Base-by-base conservation (phyloP, 2,888 invertebrate species). In the Fissipunctia ypsillon region DNA sequence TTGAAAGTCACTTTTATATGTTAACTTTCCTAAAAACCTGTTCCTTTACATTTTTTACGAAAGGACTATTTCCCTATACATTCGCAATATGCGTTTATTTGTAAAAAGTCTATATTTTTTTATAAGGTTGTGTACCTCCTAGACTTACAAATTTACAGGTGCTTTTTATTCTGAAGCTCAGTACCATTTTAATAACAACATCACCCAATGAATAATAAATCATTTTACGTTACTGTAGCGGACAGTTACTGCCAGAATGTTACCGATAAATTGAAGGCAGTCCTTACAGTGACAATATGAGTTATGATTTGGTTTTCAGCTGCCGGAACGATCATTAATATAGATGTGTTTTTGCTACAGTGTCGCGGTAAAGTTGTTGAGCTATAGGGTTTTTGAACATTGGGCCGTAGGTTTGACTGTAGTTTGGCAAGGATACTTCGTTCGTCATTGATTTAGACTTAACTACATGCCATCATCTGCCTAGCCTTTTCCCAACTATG, bases 241-340 rank as follows among this genome's bases (percentile, higher is more conserved):
- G 25, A 61, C 73, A 66, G 50, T 22, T 61, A 38, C 54, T 16
- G 56, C 5, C 56, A 4, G 31, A 78, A 56, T 50, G 73, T 60
- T 56, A 31, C 73, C 64, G 7, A 66, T 73, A 73, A n/a, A 77
- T 73, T 77, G 66, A 77, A 78, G 50, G 56, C 56, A 66, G 56
- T 56, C 56, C 45, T 25, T 28, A 14, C 19, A 31, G 22, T 52
- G 71, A 71, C 79, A 66, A 63, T 66, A 56, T 77, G 66, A 78
- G 78, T 65, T 73, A 77, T 78, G 79, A 73, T 38, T 22, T n/a
- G 12, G n/a, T 38, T 73, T 50, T 50, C 56, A 45, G 71, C 10
- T 59, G 38, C 31, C n/a, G 45, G 19, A n/a, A 16, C 19, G 22
- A 25, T 3, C 31, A 50, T 38, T 63, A 65, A 50, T 68, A 38